These are phyloP conservation scores for Drosophila lacteicornis DNA, from an alignment of 1,140 invertebrate species.

Conservation along the genomic window DNA sequence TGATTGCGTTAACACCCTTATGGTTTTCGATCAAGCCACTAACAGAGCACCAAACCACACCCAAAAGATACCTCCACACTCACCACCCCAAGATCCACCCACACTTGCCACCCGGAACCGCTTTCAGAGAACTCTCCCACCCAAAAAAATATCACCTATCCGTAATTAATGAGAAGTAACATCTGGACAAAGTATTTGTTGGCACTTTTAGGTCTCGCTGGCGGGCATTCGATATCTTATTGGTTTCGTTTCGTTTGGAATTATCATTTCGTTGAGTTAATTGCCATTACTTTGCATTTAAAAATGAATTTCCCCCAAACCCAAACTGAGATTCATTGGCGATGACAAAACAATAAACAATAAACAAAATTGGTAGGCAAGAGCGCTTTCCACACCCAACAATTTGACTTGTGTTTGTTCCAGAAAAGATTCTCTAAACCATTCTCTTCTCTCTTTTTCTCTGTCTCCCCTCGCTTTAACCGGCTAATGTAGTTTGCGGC, in stretches of 20 bases:
- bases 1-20: conserved; percentile 47
- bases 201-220: conserved; percentile 50
- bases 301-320: conserved; percentile 83
- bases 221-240: conserved; percentile 34
- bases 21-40: conserved; percentile 44
- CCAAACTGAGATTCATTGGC: conserved; percentile 81
- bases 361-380: conserved; percentile 46
- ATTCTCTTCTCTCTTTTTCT: conserved; percentile 67
- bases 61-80: conserved; percentile 12
- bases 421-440: conserved; percentile 54
- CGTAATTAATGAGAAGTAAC: conserved; percentile 34
- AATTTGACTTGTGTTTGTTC: conserved; percentile 25
- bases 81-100: conserved; percentile 19
- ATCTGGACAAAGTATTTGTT: conserved; percentile 42
- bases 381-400: conserved; percentile 49
- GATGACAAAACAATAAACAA: conserved; percentile 38
- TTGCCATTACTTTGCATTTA: conserved; percentile 69
- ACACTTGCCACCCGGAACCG: conserved; percentile 33
- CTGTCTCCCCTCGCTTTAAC: conserved; percentile 48
- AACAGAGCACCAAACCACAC: conserved; percentile 57
- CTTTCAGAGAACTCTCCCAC: conserved; percentile 39
- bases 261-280: conserved; percentile 18
- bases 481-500: conserved; percentile 73
- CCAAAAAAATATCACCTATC: conserved; percentile 35
- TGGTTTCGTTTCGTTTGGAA: conserved; percentile 12